Base-by-base conservation (phyloP, 2,888 invertebrate species). In the Cryptus armator region DNA sequence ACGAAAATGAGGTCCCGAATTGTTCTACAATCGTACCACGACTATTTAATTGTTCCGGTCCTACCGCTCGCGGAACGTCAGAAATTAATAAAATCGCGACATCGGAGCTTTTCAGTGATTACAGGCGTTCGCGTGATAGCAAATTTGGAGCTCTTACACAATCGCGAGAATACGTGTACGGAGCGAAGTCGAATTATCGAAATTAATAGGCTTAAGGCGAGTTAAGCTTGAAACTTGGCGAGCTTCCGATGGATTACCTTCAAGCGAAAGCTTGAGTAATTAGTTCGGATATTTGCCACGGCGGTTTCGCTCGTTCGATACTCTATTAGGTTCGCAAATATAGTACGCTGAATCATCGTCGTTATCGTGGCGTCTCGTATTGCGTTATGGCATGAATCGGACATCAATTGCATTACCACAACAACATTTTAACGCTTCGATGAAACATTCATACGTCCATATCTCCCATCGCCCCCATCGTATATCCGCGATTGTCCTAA, bases 401-500 rank as follows among this genome's bases (percentile, higher is more conserved):
- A 29, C 5, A 1, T 14, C 24, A 10, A 24, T 59, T 24, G 29
- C n/a, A n/a, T n/a, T n/a, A n/a, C n/a, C n/a, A n/a, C 59, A 14
- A 4, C 29, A 14, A 24, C 59, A 6, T 9, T 6, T 29, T 14
- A 14, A 62, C 44, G 6, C 12, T n/a, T 3, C 7, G 48, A 64
- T 64, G 62, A n/a, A 46, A 62, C 64, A 16, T 16, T 16, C 48
- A 16, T 62, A 32, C n/a, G 24, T 48, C 46, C 48, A 48, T 32
- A 37, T 32, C 64, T 37, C 19, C 19, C 48, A 32, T 62, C 43
- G 9, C 29, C 10, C 16, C 9, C 7, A 6, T 14, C 29, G 29
- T 7, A 24, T 75, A 37, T 3, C 3, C 12, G 62, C 5, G 75
- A 75, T 66, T 64, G 66, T 75, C 64, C 14, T 16, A 10, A n/a